Evolutionary conservation across 2,113 vertebrate species (phyloP).

Genomic region (Coreoperca whiteheadi): DNA sequence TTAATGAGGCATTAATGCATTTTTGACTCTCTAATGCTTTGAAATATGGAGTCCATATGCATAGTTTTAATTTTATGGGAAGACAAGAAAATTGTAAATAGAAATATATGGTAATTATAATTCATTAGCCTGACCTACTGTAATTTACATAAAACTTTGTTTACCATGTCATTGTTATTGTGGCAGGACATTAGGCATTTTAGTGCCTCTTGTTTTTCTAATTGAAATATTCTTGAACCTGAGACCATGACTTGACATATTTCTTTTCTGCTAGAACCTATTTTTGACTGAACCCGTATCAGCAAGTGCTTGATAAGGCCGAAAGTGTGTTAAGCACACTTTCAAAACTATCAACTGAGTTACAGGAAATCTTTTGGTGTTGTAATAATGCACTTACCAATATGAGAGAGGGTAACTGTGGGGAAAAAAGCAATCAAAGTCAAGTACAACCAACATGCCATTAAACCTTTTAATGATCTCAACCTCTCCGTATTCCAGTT

Average conservation of each 20-base stretch:
- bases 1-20: not conserved
- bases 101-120: slow-evolving; percentile 11
- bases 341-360: slow-evolving; percentile 2
- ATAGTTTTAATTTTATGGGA: not conserved
- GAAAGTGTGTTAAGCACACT: slow-evolving; percentile 18
- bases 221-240: slow-evolving; percentile 29
- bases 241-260: not conserved
- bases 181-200: slow-evolving; percentile 22
- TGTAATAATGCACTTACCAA: slow-evolving; percentile 34
- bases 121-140: slow-evolving; percentile 23
- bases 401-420: slow-evolving; percentile 25
- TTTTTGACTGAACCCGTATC: not conserved
- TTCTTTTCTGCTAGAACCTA: not conserved
- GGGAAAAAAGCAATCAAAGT: slow-evolving; percentile 60
- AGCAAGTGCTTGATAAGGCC: slow-evolving; percentile 6
- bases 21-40: not conserved
- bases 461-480: slow-evolving; percentile 69
- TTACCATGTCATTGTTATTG: slow-evolving; percentile 9
- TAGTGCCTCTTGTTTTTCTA: slow-evolving; percentile 29
- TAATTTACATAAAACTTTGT: slow-evolving; percentile 28
- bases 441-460: slow-evolving; percentile 50
- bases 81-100: slow-evolving; percentile 3
- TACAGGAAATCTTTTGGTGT: slow-evolving; percentile 7
- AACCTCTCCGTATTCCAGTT: slow-evolving; percentile 59
- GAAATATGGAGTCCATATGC: slow-evolving; percentile 15